These are phyloP conservation scores for Rhinogobius similis DNA, from an alignment of 2,113 vertebrate genomes.

Conservation along the genomic window DNA sequence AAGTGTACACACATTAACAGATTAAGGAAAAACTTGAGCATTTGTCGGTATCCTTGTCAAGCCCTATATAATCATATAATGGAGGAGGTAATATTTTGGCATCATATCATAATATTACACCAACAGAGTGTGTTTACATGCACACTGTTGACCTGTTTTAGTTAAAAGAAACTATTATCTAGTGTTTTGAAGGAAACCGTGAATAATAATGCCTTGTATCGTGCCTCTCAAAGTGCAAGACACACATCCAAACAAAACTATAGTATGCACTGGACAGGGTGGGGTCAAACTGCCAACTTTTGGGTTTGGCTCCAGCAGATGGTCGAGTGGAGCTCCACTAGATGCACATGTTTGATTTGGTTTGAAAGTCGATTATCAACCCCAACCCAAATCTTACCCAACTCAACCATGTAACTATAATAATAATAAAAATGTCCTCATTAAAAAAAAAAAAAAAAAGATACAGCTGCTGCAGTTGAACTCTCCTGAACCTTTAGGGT, in stretches of 20 bases:
- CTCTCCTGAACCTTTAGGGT: no score
- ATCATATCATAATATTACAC: background rate
- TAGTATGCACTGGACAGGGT: background rate
- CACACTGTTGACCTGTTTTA: background rate
- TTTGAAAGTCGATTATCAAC: no score
- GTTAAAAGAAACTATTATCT: background rate
- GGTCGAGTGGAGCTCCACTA: no score
- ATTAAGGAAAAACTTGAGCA: background rate
- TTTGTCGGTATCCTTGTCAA: background rate
- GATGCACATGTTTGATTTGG: no score
- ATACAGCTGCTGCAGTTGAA: no score
- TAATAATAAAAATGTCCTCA: no score
- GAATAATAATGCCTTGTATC: background rate
- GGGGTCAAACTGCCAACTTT: background rate
- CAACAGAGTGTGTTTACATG: background rate
- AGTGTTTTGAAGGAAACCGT: background rate
- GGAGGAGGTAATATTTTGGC: background rate
- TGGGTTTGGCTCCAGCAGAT: no score
- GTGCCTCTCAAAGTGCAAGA: background rate
- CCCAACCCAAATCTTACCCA: no score
- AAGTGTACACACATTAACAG: background rate
- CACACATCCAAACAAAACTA: no score
- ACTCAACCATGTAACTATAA: no score
- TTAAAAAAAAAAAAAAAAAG: no score
- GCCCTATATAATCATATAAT: background rate